Evolutionary conservation across 2,888 invertebrate genomes (phyloP).

Genomic region (Macrosoma leucophasiata): DNA sequence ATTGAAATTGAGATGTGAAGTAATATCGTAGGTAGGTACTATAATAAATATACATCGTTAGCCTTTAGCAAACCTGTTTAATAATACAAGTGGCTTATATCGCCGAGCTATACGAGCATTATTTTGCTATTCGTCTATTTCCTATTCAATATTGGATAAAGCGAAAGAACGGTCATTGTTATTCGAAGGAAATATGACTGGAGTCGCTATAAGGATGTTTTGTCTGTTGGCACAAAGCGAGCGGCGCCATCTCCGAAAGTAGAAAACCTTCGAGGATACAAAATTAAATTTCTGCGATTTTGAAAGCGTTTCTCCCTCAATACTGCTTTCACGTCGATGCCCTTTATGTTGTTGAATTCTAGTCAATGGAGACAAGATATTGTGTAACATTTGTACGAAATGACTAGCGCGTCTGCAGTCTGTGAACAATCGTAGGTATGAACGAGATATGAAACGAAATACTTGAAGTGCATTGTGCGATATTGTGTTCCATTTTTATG

Average conservation of each 20-base stretch:
- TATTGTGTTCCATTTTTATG: slow-evolving; percentile 28
- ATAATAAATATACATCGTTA: no score
- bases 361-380: slow-evolving; percentile 54
- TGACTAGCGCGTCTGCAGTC: slow-evolving; percentile 53
- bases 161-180: slow-evolving; percentile 54
- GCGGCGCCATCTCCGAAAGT: slow-evolving; percentile 36
- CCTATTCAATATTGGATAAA: slow-evolving; percentile 51
- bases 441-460: slow-evolving; percentile 46
- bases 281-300: slow-evolving; percentile 65
- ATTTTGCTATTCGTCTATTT: slow-evolving; percentile 38
- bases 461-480: slow-evolving; percentile 46
- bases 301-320: slow-evolving; percentile 41
- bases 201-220: slow-evolving; percentile 48
- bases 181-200: slow-evolving; percentile 60
- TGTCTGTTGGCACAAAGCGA: slow-evolving; percentile 54
- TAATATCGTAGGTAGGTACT: no score
- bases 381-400: slow-evolving; percentile 55
- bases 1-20: no score
- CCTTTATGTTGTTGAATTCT: slow-evolving; percentile 56
- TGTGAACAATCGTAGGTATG: slow-evolving; percentile 33
- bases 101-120: slow-evolving; percentile 11
- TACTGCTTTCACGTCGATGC: slow-evolving; percentile 47
- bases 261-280: slow-evolving; percentile 49
- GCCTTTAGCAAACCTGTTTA: no score
- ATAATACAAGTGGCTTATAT: slow-evolving; percentile 11